phyloP scores from a whole-genome alignment of 2,888 invertebrate species.

The Tolmerus cingulatus region DNA sequence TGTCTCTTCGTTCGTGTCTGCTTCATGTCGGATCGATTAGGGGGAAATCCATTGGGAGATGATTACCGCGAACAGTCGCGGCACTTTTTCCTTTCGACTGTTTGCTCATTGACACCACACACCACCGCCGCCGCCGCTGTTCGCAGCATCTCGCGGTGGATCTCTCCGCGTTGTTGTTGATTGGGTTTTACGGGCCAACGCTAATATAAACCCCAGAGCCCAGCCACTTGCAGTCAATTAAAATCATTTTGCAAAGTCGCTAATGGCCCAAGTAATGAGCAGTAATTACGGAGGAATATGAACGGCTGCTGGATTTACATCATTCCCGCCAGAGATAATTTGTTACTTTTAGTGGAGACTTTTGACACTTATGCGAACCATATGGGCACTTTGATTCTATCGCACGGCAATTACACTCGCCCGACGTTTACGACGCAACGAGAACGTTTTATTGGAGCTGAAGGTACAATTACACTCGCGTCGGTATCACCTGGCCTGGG shows the following conservation, averaged over 20 bases:
- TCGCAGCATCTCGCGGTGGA: neutral
- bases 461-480: conserved; percentile 21
- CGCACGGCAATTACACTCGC: conserved; percentile 7
- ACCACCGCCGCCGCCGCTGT: neutral
- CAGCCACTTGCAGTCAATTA: conserved; percentile 38
- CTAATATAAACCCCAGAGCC: conserved; percentile 20
- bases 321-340: conserved; percentile 24
- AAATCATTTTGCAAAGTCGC: conserved; percentile 37
- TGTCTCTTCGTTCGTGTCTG: neutral
- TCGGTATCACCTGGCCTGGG: neutral
- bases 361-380: conserved; percentile 36
- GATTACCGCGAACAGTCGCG: conserved; percentile 9
- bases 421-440: conserved; percentile 16
- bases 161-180: neutral
- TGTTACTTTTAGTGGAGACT: conserved; percentile 31
- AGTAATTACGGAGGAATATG: conserved; percentile 31
- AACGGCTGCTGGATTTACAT: conserved; percentile 32
- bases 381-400: conserved; percentile 36
- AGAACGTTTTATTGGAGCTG: conserved; percentile 27
- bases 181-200: conserved; percentile 19
- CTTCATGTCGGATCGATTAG: conserved; percentile 22
- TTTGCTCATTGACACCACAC: neutral
- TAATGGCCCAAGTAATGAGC: conserved; percentile 42
- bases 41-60: conserved; percentile 29
- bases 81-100: conserved; percentile 3